phyloP scores from a whole-genome alignment of 2,888 invertebrate genomes.

The Lepidonotus clava region DNA sequence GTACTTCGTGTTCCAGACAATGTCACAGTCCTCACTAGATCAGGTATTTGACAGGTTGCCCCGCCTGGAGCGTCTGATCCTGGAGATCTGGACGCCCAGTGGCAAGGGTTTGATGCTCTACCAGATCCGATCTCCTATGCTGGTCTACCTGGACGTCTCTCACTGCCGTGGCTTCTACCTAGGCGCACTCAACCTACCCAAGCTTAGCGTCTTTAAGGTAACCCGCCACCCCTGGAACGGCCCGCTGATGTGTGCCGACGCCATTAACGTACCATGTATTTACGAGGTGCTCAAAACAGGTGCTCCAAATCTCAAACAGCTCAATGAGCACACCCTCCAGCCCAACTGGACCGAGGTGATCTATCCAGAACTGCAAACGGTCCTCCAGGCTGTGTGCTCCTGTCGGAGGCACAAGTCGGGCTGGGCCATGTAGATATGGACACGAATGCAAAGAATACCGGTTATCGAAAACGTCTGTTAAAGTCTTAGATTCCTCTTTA shows the following conservation, averaged over 20 bases:
- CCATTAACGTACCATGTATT: slow-evolving; percentile 74
- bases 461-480: neutral
- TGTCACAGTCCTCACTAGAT: slow-evolving; percentile 72
- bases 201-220: slow-evolving; percentile 71
- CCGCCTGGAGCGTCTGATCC: slow-evolving; percentile 70
- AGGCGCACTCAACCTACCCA: slow-evolving; percentile 70
- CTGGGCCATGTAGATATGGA: slow-evolving; percentile 52
- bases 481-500: neutral
- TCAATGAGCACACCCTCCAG: slow-evolving; percentile 75
- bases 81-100: slow-evolving; percentile 79
- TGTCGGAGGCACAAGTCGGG: slow-evolving; percentile 70
- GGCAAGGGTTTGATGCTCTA: slow-evolving; percentile 73
- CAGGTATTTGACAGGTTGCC: slow-evolving; percentile 68
- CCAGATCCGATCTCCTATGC: slow-evolving; percentile 69
- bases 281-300: slow-evolving; percentile 73
- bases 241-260: slow-evolving; percentile 70
- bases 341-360: slow-evolving; percentile 68
- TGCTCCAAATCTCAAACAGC: slow-evolving; percentile 71
- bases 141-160: slow-evolving; percentile 77
- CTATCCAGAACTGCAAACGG: slow-evolving; percentile 71
- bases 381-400: slow-evolving; percentile 74
- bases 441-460: neutral
- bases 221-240: slow-evolving; percentile 76
- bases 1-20: slow-evolving; percentile 74
- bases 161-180: slow-evolving; percentile 78